These are phyloP conservation scores for Babyrousa celebensis DNA, from an alignment of 2,797 vertebrate genomes.

Conservation along the genomic window DNA sequence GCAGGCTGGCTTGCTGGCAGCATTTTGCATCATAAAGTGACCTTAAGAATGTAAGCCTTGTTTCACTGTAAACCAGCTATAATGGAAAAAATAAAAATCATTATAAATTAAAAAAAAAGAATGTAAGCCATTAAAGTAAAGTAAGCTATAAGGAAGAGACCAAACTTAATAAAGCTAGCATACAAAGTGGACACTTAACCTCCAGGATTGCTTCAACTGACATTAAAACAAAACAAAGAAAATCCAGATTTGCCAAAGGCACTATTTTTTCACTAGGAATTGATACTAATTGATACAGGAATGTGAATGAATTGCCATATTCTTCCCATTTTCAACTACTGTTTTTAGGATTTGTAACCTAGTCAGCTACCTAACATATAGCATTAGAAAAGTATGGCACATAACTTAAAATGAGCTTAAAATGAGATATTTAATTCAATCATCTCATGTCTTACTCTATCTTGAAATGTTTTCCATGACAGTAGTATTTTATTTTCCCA, in stretches of 20 bases:
- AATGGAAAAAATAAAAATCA: too few relatives aligned
- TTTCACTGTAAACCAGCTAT: too few relatives aligned
- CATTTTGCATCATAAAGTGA: background rate
- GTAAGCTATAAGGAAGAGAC: background rate
- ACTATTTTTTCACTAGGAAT: background rate
- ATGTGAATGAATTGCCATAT: background rate
- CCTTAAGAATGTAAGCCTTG: background rate
- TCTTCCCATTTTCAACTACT: background rate
- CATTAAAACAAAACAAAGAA: background rate
- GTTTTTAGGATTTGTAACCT: background rate
- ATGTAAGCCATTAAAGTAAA: background rate
- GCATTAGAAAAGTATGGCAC: background rate
- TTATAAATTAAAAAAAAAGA: too few relatives aligned
- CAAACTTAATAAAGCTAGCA: background rate
- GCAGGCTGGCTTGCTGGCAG: background rate
- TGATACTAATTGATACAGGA: background rate
- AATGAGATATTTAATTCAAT: background rate
- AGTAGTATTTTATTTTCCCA: background rate
- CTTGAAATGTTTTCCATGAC: background rate
- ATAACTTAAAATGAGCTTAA: background rate
- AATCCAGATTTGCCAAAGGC: background rate
- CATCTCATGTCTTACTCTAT: background rate
- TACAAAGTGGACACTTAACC: background rate
- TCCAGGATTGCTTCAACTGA: background rate
- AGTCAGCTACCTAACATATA: background rate